These are phyloP conservation scores for Platyrinchus mystaceus DNA, from an alignment of 2,797 vertebrate genomes.

Conservation along the genomic window DNA sequence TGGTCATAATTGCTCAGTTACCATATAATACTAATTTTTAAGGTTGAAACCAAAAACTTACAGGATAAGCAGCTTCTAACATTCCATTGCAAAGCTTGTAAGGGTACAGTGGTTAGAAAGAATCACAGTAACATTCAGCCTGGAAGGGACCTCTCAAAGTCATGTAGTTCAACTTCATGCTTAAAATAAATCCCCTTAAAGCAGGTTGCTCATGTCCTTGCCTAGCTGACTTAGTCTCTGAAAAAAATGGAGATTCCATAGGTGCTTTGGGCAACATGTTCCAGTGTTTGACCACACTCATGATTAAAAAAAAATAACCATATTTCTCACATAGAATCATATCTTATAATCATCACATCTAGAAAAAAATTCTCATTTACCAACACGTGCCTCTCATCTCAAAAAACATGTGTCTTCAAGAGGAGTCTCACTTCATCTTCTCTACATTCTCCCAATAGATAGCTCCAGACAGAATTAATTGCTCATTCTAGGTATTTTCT, in stretches of 20 bases:
- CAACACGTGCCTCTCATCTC: rapidly evolving
- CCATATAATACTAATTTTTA: not conserved
- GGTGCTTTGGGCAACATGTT: not conserved
- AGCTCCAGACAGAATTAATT: not conserved
- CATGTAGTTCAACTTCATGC: not conserved
- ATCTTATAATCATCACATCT: not conserved
- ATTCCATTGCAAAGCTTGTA: not conserved
- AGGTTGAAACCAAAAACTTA: not conserved
- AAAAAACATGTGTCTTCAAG: not conserved
- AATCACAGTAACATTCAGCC: not conserved
- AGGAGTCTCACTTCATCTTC: not conserved
- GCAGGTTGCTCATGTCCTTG: not conserved
- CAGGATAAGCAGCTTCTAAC: not conserved
- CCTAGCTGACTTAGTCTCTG: not conserved
- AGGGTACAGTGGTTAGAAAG: not conserved
- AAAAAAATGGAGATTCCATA: not conserved
- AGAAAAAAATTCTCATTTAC: not conserved
- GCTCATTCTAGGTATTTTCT: not conserved
- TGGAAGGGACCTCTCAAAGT: not conserved
- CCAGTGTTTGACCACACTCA: not conserved
- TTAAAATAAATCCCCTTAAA: not conserved
- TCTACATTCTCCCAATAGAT: not conserved
- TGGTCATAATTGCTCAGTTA: not conserved
- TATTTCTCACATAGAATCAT: not conserved
- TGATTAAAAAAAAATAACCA: not conserved